These are phyloP conservation scores for Phytoseiulus persimilis DNA, from an alignment of 2,888 invertebrate species.

Conservation along the genomic window DNA sequence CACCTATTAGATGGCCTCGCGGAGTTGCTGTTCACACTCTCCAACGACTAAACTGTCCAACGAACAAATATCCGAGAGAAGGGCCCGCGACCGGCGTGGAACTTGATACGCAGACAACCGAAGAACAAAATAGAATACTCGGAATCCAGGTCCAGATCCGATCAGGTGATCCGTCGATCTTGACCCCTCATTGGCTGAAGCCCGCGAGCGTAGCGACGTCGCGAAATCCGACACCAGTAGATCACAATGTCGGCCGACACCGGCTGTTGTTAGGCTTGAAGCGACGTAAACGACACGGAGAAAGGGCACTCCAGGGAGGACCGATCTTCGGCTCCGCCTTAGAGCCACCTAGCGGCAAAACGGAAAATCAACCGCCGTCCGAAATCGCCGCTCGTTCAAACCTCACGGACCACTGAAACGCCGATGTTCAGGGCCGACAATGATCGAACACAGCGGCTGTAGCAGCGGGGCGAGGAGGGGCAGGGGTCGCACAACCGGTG, in stretches of 20 bases:
- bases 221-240: slow-evolving; percentile 5
- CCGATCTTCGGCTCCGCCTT: slow-evolving; percentile 5
- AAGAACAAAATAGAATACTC: not conserved
- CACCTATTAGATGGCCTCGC: not conserved
- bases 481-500: not conserved
- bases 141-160: not conserved
- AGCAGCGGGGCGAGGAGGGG: not conserved
- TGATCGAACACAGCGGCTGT: not conserved
- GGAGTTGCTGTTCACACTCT: not conserved
- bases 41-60: not conserved
- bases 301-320: slow-evolving; percentile 5
- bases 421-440: not conserved
- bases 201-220: not conserved
- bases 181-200: too few relatives aligned
- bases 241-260: not conserved
- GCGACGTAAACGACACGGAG: not conserved
- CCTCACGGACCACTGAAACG: not conserved
- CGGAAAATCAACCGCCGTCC: not conserved
- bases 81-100: not conserved
- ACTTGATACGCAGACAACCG: not conserved
- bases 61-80: not conserved
- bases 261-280: not conserved
- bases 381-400: not conserved
- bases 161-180: not conserved
- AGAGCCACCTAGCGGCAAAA: not conserved